Percentiles rank a stretch among this genome's conserved stretches.
Evolutionary conservation across 2,113 vertebrate genomes (phyloP).

Genomic region (Rhinopomastus cyanomelas): DNA sequence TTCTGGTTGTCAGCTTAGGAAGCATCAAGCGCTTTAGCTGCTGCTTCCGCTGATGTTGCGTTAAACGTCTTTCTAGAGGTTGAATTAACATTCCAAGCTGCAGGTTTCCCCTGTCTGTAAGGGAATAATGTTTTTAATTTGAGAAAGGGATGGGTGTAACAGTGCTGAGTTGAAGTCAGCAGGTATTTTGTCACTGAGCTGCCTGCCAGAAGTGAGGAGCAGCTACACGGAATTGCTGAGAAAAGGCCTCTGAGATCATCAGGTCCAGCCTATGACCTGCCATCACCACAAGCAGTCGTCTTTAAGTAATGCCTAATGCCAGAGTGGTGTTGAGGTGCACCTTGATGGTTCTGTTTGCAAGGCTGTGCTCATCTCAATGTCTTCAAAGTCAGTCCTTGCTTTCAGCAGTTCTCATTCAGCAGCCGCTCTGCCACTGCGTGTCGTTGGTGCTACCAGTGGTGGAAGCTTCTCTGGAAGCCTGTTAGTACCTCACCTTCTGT

Average conservation of each 20-base stretch:
- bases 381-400: background rate
- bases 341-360: background rate
- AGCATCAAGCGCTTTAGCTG: background rate
- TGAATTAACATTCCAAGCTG: slow-evolving; percentile 6
- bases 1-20: background rate
- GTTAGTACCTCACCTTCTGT: background rate
- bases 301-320: background rate
- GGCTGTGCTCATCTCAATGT: background rate
- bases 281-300: too few species aligned
- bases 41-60: background rate
- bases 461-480: background rate
- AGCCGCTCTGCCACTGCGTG: background rate
- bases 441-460: background rate
- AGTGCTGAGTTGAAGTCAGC: background rate
- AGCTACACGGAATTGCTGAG: too few species aligned
- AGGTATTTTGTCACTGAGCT: background rate
- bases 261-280: too few species aligned
- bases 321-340: background rate
- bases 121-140: background rate
- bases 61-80: slow-evolving; percentile 10
- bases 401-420: background rate
- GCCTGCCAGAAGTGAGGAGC: background rate
- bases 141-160: background rate
- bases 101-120: background rate
- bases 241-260: too few species aligned